These are phyloP conservation scores for Cephus pygmeus DNA, from an alignment of 2,888 invertebrate species.

Conservation along the genomic window DNA sequence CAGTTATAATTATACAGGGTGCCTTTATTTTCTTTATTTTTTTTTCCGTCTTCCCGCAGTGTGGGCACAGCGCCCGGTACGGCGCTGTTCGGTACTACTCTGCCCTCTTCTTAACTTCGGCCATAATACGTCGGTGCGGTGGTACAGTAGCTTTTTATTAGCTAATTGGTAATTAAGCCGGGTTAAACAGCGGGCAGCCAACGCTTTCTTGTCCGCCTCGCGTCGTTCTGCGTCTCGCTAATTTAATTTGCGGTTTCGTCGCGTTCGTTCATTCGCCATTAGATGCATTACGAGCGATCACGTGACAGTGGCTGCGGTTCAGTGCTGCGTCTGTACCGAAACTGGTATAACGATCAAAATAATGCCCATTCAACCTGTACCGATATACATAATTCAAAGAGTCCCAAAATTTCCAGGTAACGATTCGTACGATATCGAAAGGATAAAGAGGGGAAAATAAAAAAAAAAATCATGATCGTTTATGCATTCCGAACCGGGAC, in stretches of 20 bases:
- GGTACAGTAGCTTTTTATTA: slow-evolving; percentile 57
- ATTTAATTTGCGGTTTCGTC: slow-evolving; percentile 65
- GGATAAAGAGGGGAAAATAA: background rate
- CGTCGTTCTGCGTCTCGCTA: slow-evolving; percentile 57
- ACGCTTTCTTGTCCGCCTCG: slow-evolving; percentile 59
- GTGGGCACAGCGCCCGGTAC: slow-evolving; percentile 35
- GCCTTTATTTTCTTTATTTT: slow-evolving; percentile 31
- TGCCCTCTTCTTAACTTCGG: slow-evolving; percentile 29
- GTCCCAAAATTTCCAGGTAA: background rate
- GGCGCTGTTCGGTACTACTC: background rate
- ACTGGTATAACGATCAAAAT: background rate
- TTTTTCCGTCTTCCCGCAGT: slow-evolving; percentile 37
- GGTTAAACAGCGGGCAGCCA: slow-evolving; percentile 60
- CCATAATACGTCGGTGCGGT: slow-evolving; percentile 45
- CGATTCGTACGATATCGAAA: background rate
- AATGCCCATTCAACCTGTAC: background rate
- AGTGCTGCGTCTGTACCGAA: background rate
- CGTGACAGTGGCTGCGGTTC: background rate
- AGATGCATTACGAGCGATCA: background rate
- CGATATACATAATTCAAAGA: background rate
- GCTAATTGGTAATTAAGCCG: slow-evolving; percentile 63
- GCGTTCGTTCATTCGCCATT: slow-evolving; percentile 44
- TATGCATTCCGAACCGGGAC: slow-evolving; percentile 1
- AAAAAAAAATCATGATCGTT: background rate
- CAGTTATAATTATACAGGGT: slow-evolving; percentile 60